phyloP scores from a whole-genome alignment of 2,888 invertebrate species.

The Panzeria rudis region DNA sequence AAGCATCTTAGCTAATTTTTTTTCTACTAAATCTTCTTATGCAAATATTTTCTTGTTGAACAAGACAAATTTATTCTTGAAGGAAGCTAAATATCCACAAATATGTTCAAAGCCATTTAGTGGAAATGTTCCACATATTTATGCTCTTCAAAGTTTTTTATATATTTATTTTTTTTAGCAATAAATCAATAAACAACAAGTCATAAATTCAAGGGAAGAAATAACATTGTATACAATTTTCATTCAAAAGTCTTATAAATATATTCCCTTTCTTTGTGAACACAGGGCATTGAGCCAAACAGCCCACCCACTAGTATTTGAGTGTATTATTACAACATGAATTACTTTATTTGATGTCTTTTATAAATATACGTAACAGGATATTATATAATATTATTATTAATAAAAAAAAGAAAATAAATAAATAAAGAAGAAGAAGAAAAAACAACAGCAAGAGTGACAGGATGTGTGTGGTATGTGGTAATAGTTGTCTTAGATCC shows the following conservation, averaged over 20 bases:
- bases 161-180: not conserved
- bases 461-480: conserved; percentile 34
- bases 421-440: not conserved
- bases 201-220: conserved; percentile 8
- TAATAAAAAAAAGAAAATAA: not conserved
- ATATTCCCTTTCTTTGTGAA: not conserved
- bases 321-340: not conserved
- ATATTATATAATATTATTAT: conserved; percentile 17
- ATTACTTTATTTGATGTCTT: conserved; percentile 1
- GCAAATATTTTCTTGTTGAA: too few relatives aligned
- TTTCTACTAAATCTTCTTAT: too few relatives aligned
- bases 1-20: too few relatives aligned
- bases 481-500: conserved; percentile 15
- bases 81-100: not conserved
- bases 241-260: not conserved
- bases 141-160: not conserved
- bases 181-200: conserved; percentile 39
- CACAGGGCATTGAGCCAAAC: not conserved
- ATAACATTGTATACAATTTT: not conserved
- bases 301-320: not conserved
- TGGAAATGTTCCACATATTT: not conserved
- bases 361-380: conserved; percentile 14
- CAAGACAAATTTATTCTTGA: not conserved
- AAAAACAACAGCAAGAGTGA: not conserved
- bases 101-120: not conserved